A percentile compares a stretch with the other conserved stretches of the same genome.
Conservation (phyloP, 2,797 vertebrate species). For the Darevskia nairensis region DNA sequence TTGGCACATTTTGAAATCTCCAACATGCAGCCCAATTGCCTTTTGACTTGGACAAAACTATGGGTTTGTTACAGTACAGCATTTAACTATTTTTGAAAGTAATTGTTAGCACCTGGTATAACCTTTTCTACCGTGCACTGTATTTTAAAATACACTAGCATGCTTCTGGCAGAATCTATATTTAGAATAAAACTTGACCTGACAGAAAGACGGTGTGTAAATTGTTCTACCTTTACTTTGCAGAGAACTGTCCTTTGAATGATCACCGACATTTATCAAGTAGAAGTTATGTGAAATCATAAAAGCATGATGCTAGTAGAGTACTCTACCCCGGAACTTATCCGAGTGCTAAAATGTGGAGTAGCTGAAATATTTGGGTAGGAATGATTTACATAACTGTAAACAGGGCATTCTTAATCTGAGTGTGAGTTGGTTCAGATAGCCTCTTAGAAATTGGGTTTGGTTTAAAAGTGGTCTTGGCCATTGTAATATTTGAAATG, state of each 20-base stretch:
- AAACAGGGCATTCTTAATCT: neutral
- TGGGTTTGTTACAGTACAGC: no score
- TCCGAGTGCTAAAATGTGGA: neutral
- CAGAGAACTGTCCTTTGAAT: neutral
- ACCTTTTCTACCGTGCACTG: neutral
- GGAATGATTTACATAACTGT: neutral
- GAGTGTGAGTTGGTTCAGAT: neutral
- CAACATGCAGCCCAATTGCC: neutral
- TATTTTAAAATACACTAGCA: neutral
- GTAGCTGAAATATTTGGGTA: neutral
- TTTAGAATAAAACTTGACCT: slow-evolving; percentile 10
- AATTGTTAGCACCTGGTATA: neutral
- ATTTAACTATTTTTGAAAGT: neutral
- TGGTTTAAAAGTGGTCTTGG: no score
- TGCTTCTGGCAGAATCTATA: neutral
- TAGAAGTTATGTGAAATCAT: slow-evolving; percentile 30
- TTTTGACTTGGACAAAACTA: neutral
- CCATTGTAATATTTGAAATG: no score
- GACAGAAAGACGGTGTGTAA: slow-evolving; percentile 4
- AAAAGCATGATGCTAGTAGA: slow-evolving; percentile 26
- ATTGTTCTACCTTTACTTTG: slow-evolving; percentile 46
- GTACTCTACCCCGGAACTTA: slow-evolving; percentile 11
- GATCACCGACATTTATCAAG: slow-evolving; percentile 41
- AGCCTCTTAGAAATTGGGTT: no score
- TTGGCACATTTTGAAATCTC: neutral